Base-by-base conservation (phyloP, 2,888 invertebrate species). In the Pelosia muscerda region DNA sequence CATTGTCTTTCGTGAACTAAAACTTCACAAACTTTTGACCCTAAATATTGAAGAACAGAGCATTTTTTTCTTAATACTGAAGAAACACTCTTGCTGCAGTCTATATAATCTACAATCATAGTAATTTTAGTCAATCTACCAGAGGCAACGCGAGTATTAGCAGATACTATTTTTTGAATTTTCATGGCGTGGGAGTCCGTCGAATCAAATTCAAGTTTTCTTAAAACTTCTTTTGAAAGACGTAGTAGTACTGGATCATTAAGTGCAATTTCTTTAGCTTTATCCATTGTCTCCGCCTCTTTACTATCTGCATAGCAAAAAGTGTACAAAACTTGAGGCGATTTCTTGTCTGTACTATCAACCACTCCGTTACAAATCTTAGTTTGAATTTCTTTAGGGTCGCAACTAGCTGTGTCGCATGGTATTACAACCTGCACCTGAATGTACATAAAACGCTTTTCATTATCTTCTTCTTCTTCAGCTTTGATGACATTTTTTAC, bases 321-420 rank as follows among this genome's bases (percentile, higher is more conserved):
- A 6, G 92, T 92, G 73, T 92, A 94, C 9, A 95, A 74, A 22
- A 96, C 87, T 81, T 93, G 92, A 0, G 95, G 95, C 57, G 81
- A 83, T 42, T 88, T 85, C 68, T 90, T 83, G 57, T 92, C 87
- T 0, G 90, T 89, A 63, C 86, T 88, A 71, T 95, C 92, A 56
- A 96, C 87, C 67, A 95, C 88, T 23, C 95, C 92, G 78, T 95
- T 95, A 81, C 96, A 96, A 65, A 96, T 92, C 86, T 95, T 95
- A 13, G 85, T 86, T 11, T 87, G 76, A 54, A 84, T 79, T 31
- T 91, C 88, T 60, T 85, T 86, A 25, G 81, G 74, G 71, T 91
- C 88, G 73, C 92, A 92, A 53, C 82, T 75, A 54, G 75, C 74
- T 76, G 83, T 86, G 60, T 88, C 84, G 71, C 92, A 92, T 2